Conservation (phyloP, 2,888 invertebrate genomes). For the Drosophila prolongata region DNA sequence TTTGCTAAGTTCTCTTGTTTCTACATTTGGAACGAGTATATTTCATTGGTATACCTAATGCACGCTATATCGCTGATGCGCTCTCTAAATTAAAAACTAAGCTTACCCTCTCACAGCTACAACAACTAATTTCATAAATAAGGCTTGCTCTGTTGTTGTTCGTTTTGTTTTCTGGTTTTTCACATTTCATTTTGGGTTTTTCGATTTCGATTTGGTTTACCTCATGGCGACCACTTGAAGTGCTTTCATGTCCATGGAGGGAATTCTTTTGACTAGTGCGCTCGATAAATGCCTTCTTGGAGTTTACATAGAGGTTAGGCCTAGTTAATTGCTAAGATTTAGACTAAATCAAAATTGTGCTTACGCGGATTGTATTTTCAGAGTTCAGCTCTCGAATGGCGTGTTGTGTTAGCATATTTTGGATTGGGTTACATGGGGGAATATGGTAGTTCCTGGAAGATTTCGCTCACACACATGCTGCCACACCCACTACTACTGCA, state of each 20-base stretch:
- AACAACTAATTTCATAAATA: conserved; percentile 76
- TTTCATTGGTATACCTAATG: conserved; percentile 40
- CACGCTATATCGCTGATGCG: conserved; percentile 56
- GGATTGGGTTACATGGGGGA: conserved; percentile 32
- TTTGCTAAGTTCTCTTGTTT: conserved; percentile 54
- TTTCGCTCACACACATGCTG: conserved; percentile 30
- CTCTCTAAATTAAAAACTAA: conserved; percentile 74
- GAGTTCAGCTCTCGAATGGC: conserved; percentile 46
- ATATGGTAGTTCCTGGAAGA: conserved; percentile 35
- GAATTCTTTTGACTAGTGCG: conserved; percentile 60
- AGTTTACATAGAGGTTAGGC: conserved; percentile 52
- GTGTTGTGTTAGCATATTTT: conserved; percentile 60
- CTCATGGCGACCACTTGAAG: conserved; percentile 47
- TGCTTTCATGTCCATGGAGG: conserved; percentile 61
- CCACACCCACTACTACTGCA: conserved; percentile 22
- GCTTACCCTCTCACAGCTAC: conserved; percentile 64
- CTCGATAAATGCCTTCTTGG: conserved; percentile 64
- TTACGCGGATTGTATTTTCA: conserved; percentile 67
- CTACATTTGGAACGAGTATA: conserved; percentile 51
- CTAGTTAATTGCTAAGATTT: conserved; percentile 64
- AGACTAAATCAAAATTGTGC: conserved; percentile 79
- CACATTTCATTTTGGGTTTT: conserved; percentile 30
- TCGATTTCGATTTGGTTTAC: conserved; percentile 24
- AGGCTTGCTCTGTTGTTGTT: conserved; percentile 60
- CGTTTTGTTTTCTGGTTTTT: conserved; percentile 7